Base-by-base conservation (phyloP, 1,140 invertebrate species). In the Lordiphosa collinella region DNA sequence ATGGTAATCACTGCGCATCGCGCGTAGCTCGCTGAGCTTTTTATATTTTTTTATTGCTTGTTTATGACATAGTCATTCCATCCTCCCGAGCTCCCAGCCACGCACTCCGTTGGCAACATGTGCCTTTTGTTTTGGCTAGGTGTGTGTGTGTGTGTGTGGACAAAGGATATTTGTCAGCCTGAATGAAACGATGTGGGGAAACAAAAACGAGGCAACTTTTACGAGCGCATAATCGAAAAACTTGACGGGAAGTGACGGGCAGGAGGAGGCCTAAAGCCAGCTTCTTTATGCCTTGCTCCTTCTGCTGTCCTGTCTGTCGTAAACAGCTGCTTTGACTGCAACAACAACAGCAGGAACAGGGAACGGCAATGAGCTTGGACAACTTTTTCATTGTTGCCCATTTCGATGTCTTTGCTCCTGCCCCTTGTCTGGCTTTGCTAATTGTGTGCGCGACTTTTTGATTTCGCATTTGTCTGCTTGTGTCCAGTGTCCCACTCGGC, bases 161-260 rank as follows among this genome's bases (percentile, higher is more conserved):
- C 75, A 79, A 74, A 79, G 75, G 65, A 80, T 79, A 66, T 63
- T 55, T 71, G 49, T 44, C 56, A 43, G 60, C 35, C 22, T 25
- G 49, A 22, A 43, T 25, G 40, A 12, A 44, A 29, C 40, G 34
- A 14, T 38, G 18, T 32, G 34, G 22, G 1, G 34, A 53, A 56
- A 58, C 59, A 61, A 54, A 80, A 65, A 67, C 76, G 34, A 82
- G 71, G 40, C 61, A 71, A 80, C 70, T 80, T 80, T 80, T 80
- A 84, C 76, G 76, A 82, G 78, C 72, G 53, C 72, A 72, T 82
- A 82, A 82, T 82, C 76, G 76, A 80, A 80, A 80, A 84, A 80
- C 61, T 80, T 80, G 7, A 13, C 11, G 43, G 59, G 13, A 12
- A 16, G 37, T 22, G 37, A 35, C 35, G 38, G 38, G 43, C 35